phyloP scores from a whole-genome alignment of 1,140 invertebrate species.

The Latrodectus geometricus region DNA sequence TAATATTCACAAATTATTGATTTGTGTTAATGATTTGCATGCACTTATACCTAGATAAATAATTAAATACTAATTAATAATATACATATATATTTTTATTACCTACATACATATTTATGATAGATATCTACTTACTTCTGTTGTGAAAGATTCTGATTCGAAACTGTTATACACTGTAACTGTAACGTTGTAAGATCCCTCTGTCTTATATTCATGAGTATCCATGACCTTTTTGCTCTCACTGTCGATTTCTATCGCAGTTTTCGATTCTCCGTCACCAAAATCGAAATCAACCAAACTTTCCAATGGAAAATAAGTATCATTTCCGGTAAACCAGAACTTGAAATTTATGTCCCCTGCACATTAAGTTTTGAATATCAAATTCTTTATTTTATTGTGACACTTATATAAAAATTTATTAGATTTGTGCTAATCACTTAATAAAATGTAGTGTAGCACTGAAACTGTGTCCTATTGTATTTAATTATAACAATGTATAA shows the following conservation, averaged over 20 bases:
- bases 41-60: no score
- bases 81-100: no score
- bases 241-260: background rate
- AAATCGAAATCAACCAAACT: slow-evolving; percentile 11
- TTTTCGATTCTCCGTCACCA: slow-evolving; percentile 5
- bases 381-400: no score
- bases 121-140: slow-evolving; percentile 4
- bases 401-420: no score
- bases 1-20: no score
- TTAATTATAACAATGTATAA: no score
- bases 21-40: no score
- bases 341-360: slow-evolving; percentile 24
- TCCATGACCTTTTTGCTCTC: background rate
- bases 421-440: no score
- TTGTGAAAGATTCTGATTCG: slow-evolving; percentile 1
- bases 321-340: background rate
- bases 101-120: no score
- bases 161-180: background rate
- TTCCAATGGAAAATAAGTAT: background rate
- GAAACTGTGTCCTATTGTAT: no score
- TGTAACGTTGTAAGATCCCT: slow-evolving; percentile 16
- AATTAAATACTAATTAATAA: no score
- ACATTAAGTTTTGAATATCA: background rate
- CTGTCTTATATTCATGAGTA: background rate
- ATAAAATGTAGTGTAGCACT: no score